Percentiles rank a stretch among this genome's conserved stretches.
Evolutionary conservation across 1,140 invertebrate genomes (phyloP).

Genomic region (Drepana arcuata): DNA sequence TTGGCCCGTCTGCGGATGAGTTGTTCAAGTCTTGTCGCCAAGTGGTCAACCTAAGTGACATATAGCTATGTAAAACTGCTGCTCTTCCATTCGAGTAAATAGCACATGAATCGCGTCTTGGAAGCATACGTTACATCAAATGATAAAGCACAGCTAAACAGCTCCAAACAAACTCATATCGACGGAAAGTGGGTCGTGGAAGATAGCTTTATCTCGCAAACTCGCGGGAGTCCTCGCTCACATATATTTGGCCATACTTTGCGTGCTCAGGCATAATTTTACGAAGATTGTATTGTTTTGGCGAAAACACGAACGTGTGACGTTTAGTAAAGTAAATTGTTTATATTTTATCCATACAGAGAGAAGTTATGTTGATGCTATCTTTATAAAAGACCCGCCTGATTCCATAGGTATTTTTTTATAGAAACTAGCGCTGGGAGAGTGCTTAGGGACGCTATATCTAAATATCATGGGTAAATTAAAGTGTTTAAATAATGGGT

Average conservation of each 20-base stretch:
- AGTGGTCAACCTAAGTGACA: neutral
- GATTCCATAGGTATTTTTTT: too few species aligned
- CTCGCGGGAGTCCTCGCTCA: slow-evolving; percentile 7
- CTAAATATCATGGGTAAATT: too few species aligned
- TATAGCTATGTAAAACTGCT: neutral
- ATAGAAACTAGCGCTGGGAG: too few species aligned
- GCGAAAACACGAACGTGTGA: slow-evolving; percentile 8
- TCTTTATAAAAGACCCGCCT: too few species aligned
- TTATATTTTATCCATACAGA: too few species aligned
- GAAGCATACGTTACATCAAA: neutral
- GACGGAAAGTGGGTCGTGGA: slow-evolving; percentile 5
- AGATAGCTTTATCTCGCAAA: slow-evolving; percentile 13
- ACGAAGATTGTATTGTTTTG: slow-evolving; percentile 16
- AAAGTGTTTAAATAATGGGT: too few species aligned
- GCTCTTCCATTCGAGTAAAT: neutral
- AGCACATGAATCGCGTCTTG: neutral
- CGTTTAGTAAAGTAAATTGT: too few species aligned
- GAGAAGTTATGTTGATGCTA: too few species aligned
- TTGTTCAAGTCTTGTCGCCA: neutral
- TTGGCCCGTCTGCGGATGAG: too few species aligned
- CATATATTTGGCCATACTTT: too few species aligned
- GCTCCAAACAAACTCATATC: neutral
- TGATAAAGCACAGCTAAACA: neutral
- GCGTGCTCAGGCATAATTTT: slow-evolving; percentile 12
- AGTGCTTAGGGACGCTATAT: too few species aligned